Evolutionary conservation across 92 coral and sea anemone genomes (phyloP).

Genomic region (Bergia sp.): DNA sequence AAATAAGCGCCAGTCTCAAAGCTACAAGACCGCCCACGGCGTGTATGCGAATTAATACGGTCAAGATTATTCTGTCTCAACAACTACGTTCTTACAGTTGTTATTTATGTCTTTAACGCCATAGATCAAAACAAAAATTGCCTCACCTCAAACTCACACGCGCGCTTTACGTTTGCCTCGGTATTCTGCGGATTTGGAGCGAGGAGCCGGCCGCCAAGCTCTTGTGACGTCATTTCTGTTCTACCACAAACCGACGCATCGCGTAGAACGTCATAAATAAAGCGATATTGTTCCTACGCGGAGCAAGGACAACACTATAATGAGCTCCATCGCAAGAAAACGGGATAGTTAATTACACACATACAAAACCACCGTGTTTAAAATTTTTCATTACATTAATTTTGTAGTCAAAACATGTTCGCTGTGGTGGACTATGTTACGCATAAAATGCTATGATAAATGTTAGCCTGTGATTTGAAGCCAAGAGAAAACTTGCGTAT

Average conservation of each 20-base stretch:
- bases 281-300: constrained; percentile 88
- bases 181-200: constrained; percentile 70
- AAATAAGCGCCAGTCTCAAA: too few species aligned
- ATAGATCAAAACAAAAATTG: background rate
- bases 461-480: too few species aligned
- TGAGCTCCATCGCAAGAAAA: background rate
- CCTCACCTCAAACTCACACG: constrained; percentile 73
- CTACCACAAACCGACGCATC: constrained; percentile 87
- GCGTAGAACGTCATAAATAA: constrained; percentile 81
- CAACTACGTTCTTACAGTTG: too few species aligned
- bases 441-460: too few species aligned
- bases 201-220: constrained; percentile 67
- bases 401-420: too few species aligned
- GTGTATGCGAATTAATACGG: too few species aligned
- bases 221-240: constrained; percentile 82
- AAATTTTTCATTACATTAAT: too few species aligned
- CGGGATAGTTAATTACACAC: background rate
- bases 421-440: too few species aligned
- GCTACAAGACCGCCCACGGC: too few species aligned
- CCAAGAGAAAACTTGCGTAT: too few species aligned
- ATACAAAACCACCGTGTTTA: background rate
- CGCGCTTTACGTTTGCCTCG: constrained; percentile 52
- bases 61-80: too few species aligned
- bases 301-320: background rate
- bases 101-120: too few species aligned